These are phyloP conservation scores for Phycodurus eques DNA, from an alignment of 2,113 vertebrate genomes.

Conservation along the genomic window DNA sequence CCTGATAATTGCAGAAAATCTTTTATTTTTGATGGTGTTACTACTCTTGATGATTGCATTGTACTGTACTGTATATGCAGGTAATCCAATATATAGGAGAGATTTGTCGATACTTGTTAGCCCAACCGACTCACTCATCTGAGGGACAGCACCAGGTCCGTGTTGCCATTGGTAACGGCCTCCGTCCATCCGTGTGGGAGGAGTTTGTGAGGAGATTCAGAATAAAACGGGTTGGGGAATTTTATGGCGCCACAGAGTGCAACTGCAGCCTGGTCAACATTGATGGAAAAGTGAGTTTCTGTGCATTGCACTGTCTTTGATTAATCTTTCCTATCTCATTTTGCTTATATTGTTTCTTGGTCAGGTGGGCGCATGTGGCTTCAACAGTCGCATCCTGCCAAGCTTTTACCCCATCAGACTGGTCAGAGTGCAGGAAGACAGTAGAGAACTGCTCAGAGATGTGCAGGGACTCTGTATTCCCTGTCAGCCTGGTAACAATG, in stretches of 20 bases:
- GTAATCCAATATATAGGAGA: constrained; percentile 90
- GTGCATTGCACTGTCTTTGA: not conserved
- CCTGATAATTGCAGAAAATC: not conserved
- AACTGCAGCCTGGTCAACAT: constrained; percentile 91
- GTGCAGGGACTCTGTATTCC: constrained; percentile 78
- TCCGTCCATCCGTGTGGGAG: constrained; percentile 83
- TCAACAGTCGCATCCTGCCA: constrained; percentile 84
- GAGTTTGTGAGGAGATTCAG: constrained; percentile 81
- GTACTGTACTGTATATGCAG: constrained; percentile 50
- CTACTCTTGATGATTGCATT: not conserved
- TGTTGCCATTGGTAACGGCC: constrained; percentile 84
- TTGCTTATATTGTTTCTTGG: not conserved
- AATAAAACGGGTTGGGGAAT: constrained; percentile 81
- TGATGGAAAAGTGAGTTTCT: constrained; percentile 81
- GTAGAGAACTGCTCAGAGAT: constrained; percentile 78
- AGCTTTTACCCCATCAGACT: constrained; percentile 82
- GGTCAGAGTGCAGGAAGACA: constrained; percentile 80
- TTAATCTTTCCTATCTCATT: not conserved
- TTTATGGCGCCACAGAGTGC: constrained; percentile 90
- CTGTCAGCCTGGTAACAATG: constrained; percentile 77
- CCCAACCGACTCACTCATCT: constrained; percentile 69
- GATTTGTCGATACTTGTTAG: constrained; percentile 86
- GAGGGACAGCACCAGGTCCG: constrained; percentile 78
- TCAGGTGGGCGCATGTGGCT: constrained; percentile 84
- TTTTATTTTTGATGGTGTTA: not conserved